phyloP scores from a whole-genome alignment of 2,797 vertebrate species.

The Potorous gilbertii region DNA sequence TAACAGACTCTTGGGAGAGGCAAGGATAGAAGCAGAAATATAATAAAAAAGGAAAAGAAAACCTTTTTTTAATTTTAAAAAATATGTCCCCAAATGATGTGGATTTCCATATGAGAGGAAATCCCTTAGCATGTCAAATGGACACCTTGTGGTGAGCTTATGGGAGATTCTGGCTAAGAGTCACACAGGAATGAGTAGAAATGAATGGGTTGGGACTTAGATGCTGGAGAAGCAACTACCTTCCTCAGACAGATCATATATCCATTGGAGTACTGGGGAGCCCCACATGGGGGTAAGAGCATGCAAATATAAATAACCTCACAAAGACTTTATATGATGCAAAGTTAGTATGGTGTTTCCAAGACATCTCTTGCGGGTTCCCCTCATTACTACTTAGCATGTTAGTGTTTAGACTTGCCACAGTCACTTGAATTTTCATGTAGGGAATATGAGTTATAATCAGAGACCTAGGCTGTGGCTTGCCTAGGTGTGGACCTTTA shows the following conservation, averaged over 20 bases:
- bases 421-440: neutral
- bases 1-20: conserved; percentile 28
- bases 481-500: conserved; percentile 34
- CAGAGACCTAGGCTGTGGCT: conserved; percentile 6
- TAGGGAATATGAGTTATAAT: conserved; percentile 6
- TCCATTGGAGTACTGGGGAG: neutral
- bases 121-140: neutral
- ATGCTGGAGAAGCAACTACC: neutral
- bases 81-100: conserved; percentile 4
- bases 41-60: conserved; percentile 7
- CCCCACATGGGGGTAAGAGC: neutral
- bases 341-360: neutral
- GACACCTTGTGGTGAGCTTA: neutral
- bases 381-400: neutral
- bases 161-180: neutral
- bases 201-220: conserved; percentile 43
- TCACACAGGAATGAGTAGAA: conserved; percentile 39
- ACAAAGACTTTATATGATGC: conserved; percentile 49
- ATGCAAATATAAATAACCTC: neutral
- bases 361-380: neutral
- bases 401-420: neutral
- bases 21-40: conserved; percentile 12
- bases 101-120: neutral
- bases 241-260: neutral
- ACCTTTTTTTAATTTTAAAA: conserved; percentile 15